Conservation (phyloP, 2,113 vertebrate genomes). For the Xyrauchen texanus region DNA sequence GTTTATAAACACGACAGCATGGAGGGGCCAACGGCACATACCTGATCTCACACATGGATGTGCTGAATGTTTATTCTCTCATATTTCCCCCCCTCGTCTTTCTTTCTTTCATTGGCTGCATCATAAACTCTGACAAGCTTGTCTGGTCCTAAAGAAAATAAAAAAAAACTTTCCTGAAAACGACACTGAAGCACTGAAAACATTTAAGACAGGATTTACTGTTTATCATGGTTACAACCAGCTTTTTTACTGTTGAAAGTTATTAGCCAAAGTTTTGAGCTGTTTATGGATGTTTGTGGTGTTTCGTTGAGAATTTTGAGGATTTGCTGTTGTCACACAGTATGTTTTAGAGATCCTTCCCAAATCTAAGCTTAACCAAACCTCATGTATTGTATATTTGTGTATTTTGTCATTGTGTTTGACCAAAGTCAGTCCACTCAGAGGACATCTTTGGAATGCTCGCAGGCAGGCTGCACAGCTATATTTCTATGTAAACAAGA, state of each 20-base stretch:
- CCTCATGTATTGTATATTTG: background rate
- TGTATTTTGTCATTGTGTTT: background rate
- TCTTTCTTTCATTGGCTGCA: background rate
- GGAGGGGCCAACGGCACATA: background rate
- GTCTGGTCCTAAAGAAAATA: too few relatives aligned
- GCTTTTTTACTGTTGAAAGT: background rate
- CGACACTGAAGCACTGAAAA: too few relatives aligned
- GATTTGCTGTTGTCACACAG: background rate
- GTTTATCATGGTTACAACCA: background rate
- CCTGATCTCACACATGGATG: conserved; percentile 19
- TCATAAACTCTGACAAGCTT: conserved; percentile 14
- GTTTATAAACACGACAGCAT: conserved; percentile 23
- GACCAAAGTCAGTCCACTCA: too few relatives aligned
- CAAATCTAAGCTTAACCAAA: background rate
- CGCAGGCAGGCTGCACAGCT: too few relatives aligned
- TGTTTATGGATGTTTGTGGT: background rate
- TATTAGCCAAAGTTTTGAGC: background rate
- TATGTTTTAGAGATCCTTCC: background rate
- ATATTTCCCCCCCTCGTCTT: background rate
- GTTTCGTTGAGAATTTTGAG: background rate
- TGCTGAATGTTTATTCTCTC: background rate
- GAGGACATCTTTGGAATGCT: too few relatives aligned
- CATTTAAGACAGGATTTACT: background rate
- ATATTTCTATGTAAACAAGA: too few relatives aligned
- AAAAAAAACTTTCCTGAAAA: too few relatives aligned